Evolutionary conservation across 2,113 vertebrate species (phyloP).

Genomic region (Talpa occidentalis): DNA sequence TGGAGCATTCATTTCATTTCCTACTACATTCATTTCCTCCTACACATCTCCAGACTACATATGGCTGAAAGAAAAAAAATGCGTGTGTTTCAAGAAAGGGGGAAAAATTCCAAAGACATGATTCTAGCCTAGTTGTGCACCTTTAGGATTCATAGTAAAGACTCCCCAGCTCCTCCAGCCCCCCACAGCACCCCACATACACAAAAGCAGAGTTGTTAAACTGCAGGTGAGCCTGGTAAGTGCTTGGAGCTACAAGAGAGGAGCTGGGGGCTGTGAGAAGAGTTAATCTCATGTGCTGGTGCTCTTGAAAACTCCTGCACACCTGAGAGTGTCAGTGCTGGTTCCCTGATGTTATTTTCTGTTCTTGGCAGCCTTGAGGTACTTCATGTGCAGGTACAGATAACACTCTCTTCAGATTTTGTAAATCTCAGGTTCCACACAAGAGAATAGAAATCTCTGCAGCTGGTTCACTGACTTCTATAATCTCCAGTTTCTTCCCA

Average conservation of each 20-base stretch:
- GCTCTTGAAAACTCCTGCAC: not conserved
- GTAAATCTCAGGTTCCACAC: not conserved
- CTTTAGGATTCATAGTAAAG: not conserved
- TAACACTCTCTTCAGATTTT: not conserved
- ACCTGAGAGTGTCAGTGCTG: not conserved
- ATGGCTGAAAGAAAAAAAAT: slow-evolving; percentile 7
- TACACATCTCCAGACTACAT: not conserved
- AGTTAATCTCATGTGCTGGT: not conserved
- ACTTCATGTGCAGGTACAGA: not conserved
- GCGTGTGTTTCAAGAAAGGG: not conserved
- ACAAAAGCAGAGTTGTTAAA: not conserved
- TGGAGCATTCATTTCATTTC: too few species aligned
- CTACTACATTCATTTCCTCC: too few species aligned
- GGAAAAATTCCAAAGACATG: not conserved
- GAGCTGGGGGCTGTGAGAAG: not conserved
- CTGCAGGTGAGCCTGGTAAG: not conserved
- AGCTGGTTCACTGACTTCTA: not conserved
- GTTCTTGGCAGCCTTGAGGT: not conserved
- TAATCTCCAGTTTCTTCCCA: not conserved
- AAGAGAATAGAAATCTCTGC: not conserved
- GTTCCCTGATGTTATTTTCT: not conserved
- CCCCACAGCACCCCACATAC: not conserved
- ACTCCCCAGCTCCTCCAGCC: not conserved
- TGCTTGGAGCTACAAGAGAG: not conserved
- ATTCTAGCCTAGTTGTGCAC: not conserved